Evolutionary conservation across 2,113 vertebrate species (phyloP).

Genomic region (Microcebus murinus): DNA sequence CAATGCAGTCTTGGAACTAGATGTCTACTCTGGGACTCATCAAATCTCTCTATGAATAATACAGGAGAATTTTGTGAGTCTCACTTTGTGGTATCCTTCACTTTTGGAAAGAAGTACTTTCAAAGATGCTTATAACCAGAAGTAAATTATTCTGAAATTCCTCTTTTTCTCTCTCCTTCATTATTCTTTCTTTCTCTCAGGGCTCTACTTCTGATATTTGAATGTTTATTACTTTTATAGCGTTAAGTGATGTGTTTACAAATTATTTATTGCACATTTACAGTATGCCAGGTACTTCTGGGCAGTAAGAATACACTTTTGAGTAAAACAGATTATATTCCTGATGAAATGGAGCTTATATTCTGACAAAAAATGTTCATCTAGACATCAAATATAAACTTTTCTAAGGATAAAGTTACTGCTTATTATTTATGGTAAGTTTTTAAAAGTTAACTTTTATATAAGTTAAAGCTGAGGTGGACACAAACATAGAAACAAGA

Average conservation of each 20-base stretch:
- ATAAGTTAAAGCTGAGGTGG: background rate
- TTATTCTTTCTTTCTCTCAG: background rate
- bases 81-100: background rate
- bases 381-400: background rate
- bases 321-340: background rate
- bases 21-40: background rate
- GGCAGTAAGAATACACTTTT: background rate
- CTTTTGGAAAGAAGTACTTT: constrained; percentile 16
- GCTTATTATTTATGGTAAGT: background rate
- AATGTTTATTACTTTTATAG: background rate
- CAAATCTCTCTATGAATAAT: background rate
- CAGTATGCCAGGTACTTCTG: background rate
- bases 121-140: background rate
- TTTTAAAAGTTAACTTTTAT: background rate
- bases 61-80: background rate
- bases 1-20: background rate
- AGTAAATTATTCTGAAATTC: background rate
- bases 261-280: background rate
- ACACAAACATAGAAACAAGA: background rate
- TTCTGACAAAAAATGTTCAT: background rate
- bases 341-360: background rate
- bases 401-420: background rate
- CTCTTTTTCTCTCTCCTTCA: background rate
- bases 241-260: background rate
- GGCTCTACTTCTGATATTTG: background rate